phyloP scores from a whole-genome alignment of 2,888 invertebrate species.

The Ligdia adustata region DNA sequence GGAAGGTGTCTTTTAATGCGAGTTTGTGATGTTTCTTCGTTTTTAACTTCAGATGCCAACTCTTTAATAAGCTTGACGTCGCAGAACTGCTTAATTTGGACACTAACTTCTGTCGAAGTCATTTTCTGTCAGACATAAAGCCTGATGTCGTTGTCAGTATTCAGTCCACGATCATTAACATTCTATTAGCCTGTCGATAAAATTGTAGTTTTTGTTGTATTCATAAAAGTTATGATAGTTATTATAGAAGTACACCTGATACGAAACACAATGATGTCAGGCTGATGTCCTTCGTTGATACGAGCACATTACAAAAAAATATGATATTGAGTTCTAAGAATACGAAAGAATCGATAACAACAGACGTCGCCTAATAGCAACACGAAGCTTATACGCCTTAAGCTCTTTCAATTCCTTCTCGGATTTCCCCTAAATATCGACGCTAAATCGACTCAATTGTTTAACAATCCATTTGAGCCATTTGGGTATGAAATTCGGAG shows the following conservation, averaged over 20 bases:
- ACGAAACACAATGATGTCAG: background rate
- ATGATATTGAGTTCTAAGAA: background rate
- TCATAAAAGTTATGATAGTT: background rate
- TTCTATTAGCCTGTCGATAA: no score
- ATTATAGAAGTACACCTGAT: no score
- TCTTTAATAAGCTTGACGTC: no score
- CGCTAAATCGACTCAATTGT: constrained; percentile 22
- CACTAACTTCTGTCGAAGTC: no score
- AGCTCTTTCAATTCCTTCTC: constrained; percentile 17
- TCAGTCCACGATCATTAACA: no score
- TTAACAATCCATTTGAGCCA: constrained; percentile 24
- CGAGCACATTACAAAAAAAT: background rate
- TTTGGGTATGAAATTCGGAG: constrained; percentile 24
- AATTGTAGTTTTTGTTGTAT: no score
- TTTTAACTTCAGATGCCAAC: constrained; percentile 29
- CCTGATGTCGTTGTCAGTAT: no score
- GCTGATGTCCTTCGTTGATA: background rate
- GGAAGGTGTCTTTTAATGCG: constrained; percentile 44
- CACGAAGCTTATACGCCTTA: constrained; percentile 15
- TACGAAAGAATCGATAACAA: constrained; percentile 12
- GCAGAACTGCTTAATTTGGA: no score
- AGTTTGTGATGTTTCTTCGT: constrained; percentile 35
- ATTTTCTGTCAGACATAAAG: no score
- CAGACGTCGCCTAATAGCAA: constrained; percentile 15
- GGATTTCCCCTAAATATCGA: constrained; percentile 15